These are phyloP conservation scores for Neodon shergylaensis DNA, from an alignment of 2,113 vertebrate species.

Conservation along the genomic window DNA sequence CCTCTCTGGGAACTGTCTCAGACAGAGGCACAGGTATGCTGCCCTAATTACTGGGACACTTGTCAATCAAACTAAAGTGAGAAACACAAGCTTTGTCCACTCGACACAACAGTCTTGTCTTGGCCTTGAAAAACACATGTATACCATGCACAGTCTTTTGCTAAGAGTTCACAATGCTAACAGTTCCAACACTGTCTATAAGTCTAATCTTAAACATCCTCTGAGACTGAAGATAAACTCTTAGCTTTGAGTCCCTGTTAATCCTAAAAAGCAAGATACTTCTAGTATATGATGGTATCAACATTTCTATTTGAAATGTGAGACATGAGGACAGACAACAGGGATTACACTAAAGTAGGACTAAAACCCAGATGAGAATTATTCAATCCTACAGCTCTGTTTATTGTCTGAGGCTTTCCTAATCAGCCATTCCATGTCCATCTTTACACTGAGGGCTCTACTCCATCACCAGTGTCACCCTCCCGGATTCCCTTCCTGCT, in stretches of 20 bases:
- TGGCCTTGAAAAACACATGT: background rate
- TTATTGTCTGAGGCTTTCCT: background rate
- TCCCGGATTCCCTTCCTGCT: background rate
- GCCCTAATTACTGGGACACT: background rate
- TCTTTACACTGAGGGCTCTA: background rate
- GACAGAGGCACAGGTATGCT: background rate
- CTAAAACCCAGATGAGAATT: background rate
- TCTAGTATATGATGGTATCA: background rate
- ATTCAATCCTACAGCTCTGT: background rate
- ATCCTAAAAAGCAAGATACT: background rate
- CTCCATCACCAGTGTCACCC: too few relatives aligned
- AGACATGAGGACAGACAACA: background rate
- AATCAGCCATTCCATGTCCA: background rate
- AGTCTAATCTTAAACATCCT: background rate
- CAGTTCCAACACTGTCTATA: background rate
- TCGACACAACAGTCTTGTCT: background rate
- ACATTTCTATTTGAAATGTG: background rate
- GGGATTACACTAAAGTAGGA: background rate
- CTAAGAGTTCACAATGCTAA: background rate
- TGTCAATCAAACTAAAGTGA: background rate
- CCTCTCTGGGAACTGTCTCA: background rate
- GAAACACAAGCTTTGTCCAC: background rate
- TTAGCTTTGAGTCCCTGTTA: background rate
- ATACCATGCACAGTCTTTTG: background rate
- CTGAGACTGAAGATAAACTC: background rate